phyloP scores from a whole-genome alignment of 1,140 invertebrate species.

The Brachionus rotundiformis region DNA sequence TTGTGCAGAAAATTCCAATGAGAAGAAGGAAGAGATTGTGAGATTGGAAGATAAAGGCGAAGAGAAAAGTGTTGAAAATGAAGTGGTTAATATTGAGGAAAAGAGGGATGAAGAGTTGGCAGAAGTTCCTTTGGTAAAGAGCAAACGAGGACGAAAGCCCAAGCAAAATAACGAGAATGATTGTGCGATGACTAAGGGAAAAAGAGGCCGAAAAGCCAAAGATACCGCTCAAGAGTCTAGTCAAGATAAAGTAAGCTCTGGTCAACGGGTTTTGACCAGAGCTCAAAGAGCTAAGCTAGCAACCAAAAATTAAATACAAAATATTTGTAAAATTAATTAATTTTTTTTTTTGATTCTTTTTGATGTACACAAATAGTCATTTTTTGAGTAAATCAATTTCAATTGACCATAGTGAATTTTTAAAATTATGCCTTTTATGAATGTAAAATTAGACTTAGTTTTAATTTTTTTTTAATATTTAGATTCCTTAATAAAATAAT shows the following conservation, averaged over 20 bases:
- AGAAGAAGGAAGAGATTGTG: background rate
- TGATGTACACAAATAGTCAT: no score
- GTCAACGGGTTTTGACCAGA: background rate
- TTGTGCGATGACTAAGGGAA: background rate
- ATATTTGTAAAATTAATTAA: background rate
- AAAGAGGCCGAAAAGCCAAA: background rate
- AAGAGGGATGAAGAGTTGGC: no score
- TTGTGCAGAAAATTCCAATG: background rate
- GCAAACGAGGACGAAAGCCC: background rate
- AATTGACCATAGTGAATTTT: slow-evolving; percentile 2
- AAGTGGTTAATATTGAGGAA: background rate
- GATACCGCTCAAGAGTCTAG: background rate
- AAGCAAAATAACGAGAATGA: background rate
- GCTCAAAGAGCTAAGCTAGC: slow-evolving; percentile 10
- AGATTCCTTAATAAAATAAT: background rate
- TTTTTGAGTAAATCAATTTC: slow-evolving; percentile 9
- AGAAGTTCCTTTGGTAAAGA: background rate
- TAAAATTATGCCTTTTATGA: background rate
- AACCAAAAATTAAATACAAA: slow-evolving; percentile 10
- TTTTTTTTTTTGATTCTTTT: no score
- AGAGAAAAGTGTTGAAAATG: background rate
- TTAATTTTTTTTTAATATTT: background rate
- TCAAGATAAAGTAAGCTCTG: background rate
- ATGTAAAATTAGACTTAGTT: background rate
- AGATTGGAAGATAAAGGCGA: background rate